phyloP scores from a whole-genome alignment of 2,113 vertebrate species.

The Indicator indicator region DNA sequence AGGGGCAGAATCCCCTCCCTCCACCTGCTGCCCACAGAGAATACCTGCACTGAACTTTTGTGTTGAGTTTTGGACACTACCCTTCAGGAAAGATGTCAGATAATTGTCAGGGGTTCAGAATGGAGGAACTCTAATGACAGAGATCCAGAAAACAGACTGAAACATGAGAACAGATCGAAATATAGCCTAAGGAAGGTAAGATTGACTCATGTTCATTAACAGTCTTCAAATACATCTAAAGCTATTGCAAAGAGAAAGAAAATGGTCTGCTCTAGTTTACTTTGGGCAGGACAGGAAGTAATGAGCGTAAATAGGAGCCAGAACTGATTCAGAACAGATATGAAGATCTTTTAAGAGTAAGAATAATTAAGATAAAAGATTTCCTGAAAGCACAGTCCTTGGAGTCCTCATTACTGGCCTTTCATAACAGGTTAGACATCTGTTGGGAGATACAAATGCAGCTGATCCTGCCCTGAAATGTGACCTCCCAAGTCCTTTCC shows the following conservation, averaged over 20 bases:
- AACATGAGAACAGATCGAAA: not conserved
- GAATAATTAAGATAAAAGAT: not conserved
- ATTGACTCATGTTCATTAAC: fast-evolving
- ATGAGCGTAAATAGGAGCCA: not conserved
- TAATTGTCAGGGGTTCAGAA: not conserved
- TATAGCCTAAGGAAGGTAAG: not conserved
- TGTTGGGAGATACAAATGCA: not conserved
- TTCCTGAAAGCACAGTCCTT: not conserved
- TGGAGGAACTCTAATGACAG: not conserved
- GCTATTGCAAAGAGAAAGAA: not conserved
- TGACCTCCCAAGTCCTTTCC: constrained; percentile 26
- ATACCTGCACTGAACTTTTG: not conserved
- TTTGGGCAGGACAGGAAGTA: not conserved
- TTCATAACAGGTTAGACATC: constrained; percentile 25
- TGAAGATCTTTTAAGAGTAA: not conserved
- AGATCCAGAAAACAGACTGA: not conserved
- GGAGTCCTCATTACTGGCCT: not conserved
- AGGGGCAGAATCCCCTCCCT: too few relatives aligned
- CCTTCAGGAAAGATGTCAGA: not conserved
- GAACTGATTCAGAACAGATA: not conserved
- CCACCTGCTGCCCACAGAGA: not conserved
- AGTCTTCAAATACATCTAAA: not conserved
- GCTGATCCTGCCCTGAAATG: constrained; percentile 6
- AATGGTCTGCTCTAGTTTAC: not conserved
- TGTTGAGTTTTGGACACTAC: not conserved